Evolutionary conservation across 1,140 invertebrate species (phyloP).

Genomic region (Drosophila fuyamai): DNA sequence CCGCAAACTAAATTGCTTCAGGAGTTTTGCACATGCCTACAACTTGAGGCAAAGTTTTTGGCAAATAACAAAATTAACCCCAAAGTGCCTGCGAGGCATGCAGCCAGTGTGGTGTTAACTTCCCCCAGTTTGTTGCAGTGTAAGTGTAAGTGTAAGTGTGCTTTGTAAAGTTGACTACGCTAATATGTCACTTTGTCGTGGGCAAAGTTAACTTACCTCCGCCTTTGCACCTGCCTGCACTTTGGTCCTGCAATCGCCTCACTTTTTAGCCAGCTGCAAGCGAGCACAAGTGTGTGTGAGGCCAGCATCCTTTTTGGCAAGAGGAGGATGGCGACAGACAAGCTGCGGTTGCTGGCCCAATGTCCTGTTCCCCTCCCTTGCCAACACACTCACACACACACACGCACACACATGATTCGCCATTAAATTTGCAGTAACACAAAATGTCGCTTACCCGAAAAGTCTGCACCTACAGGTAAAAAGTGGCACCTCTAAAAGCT

Average conservation of each 20-base stretch:
- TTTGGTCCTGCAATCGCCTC: slow-evolving; percentile 64
- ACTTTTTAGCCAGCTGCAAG: slow-evolving; percentile 61
- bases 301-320: slow-evolving; percentile 64
- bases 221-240: slow-evolving; percentile 30
- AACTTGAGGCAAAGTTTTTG: slow-evolving; percentile 56
- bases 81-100: slow-evolving; percentile 55
- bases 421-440: slow-evolving; percentile 82
- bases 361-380: slow-evolving; percentile 10
- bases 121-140: slow-evolving; percentile 8
- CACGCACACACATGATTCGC: slow-evolving; percentile 54
- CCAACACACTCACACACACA: background rate
- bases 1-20: slow-evolving; percentile 36
- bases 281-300: slow-evolving; percentile 78
- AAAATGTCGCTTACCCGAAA: slow-evolving; percentile 77
- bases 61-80: slow-evolving; percentile 74
- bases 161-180: slow-evolving; percentile 79
- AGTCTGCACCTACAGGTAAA: slow-evolving; percentile 43
- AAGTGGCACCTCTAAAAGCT: slow-evolving; percentile 62
- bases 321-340: slow-evolving; percentile 17
- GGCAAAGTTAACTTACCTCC: slow-evolving; percentile 67
- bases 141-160: slow-evolving; percentile 8
- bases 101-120: slow-evolving; percentile 61
- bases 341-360: slow-evolving; percentile 36
- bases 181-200: slow-evolving; percentile 83
- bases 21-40: slow-evolving; percentile 37